A percentile compares a stretch with the other conserved stretches of the same genome.
Evolutionary conservation across 35 echinoderm and acorn worm genomes (phyloP).

Genomic region (Antedon bifida): DNA sequence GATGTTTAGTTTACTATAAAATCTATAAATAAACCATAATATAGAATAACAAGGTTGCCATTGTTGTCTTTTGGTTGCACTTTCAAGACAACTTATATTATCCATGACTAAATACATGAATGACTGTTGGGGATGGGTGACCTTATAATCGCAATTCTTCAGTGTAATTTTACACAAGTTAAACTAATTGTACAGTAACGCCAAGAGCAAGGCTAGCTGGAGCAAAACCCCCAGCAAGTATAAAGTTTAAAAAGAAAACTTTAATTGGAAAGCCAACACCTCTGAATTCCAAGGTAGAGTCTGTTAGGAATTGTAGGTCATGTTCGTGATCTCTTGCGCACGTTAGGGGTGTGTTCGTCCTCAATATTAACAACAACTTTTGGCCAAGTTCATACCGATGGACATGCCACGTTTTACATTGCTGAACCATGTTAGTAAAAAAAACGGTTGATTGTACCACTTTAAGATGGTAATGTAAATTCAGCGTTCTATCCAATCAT

Average conservation of each 20-base stretch:
- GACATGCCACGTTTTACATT: too few relatives aligned
- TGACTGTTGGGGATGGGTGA: not conserved
- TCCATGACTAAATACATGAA: not conserved
- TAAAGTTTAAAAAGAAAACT: not conserved
- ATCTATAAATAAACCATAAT: too few relatives aligned
- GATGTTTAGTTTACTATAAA: too few relatives aligned
- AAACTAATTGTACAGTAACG: not conserved
- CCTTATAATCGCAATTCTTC: not conserved
- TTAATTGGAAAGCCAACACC: not conserved
- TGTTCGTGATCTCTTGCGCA: not conserved
- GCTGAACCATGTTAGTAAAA: too few relatives aligned
- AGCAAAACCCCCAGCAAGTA: not conserved
- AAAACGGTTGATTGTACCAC: too few relatives aligned
- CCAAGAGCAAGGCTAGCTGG: not conserved
- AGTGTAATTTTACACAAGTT: not conserved
- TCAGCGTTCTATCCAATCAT: too few relatives aligned
- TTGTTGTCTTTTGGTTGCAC: too few relatives aligned
- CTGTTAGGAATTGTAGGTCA: not conserved
- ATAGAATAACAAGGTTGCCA: too few relatives aligned
- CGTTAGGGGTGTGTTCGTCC: too few relatives aligned
- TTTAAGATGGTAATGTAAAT: too few relatives aligned
- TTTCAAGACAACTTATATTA: not conserved
- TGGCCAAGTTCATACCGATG: too few relatives aligned
- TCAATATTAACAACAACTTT: too few relatives aligned
- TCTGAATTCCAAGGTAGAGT: not conserved